phyloP scores from a whole-genome alignment of 2,888 invertebrate species.

The Rhamnusium bicolor region DNA sequence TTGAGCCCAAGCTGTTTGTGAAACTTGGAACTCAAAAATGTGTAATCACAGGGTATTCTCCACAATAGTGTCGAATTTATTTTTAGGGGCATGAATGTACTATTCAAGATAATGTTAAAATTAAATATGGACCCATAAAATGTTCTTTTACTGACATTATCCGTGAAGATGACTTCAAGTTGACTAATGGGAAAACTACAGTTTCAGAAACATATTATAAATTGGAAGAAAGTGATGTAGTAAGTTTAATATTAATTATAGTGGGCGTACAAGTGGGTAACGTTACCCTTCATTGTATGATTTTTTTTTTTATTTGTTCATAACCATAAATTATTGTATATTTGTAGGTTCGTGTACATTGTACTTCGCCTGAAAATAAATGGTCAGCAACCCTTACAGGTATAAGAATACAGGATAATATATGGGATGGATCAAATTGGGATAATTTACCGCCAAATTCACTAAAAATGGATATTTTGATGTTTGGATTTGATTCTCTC shows the following conservation, averaged over 20 bases:
- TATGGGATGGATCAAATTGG: constrained; percentile 71
- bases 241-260: constrained; percentile 49
- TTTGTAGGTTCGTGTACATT: constrained; percentile 76
- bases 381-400: constrained; percentile 82
- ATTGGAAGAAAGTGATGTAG: constrained; percentile 80
- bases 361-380: constrained; percentile 73
- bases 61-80: too few species aligned
- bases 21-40: too few species aligned
- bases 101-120: constrained; percentile 72
- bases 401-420: constrained; percentile 72
- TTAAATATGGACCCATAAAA: constrained; percentile 68
- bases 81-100: constrained; percentile 71
- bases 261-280: too few species aligned
- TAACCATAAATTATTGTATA: neutral
- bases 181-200: constrained; percentile 73
- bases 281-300: too few species aligned
- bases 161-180: constrained; percentile 78
- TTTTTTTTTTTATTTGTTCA: too few species aligned
- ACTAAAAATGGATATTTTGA: constrained; percentile 81
- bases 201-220: constrained; percentile 75
- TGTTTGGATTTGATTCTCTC: constrained; percentile 92
- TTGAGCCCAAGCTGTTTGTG: too few species aligned
- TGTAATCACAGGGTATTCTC: too few species aligned
- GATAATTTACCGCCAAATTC: constrained; percentile 70
- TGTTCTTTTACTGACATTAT: constrained; percentile 81